Percentiles rank a stretch among this genome's conserved stretches.
phyloP scores from a whole-genome alignment of 2,797 vertebrate genomes.

The Hephaestus fuliginosus region DNA sequence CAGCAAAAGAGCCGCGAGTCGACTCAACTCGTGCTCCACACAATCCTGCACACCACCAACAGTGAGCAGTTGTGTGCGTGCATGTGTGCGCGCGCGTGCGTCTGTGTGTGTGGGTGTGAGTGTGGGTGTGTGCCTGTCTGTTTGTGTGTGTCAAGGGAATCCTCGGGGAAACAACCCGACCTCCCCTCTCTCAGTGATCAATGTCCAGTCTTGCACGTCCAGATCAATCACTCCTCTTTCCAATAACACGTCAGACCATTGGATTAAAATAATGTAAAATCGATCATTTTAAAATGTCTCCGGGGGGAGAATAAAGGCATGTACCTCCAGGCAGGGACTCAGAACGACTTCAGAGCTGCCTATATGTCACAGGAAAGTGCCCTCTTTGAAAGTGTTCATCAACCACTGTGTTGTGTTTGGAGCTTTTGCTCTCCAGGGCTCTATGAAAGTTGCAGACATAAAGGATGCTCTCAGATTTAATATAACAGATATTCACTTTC shows the following conservation, averaged over 20 bases:
- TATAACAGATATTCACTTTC: conserved; percentile 39
- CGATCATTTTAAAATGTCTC: conserved; percentile 69
- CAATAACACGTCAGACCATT: conserved; percentile 70
- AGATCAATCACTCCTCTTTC: conserved; percentile 71
- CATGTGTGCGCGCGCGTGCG: neutral
- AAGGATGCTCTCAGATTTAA: conserved; percentile 37
- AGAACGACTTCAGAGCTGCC: conserved; percentile 22
- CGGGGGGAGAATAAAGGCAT: conserved; percentile 38
- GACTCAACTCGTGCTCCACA: conserved; percentile 19
- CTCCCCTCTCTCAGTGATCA: conserved; percentile 68
- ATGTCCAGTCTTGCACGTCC: conserved; percentile 71
- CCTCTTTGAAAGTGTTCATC: conserved; percentile 31
- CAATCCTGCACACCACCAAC: neutral
- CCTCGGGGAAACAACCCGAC: conserved; percentile 49
- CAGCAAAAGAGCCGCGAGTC: conserved; percentile 30
- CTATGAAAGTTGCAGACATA: conserved; percentile 32
- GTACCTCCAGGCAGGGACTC: conserved; percentile 38
- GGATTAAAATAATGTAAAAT: conserved; percentile 80
- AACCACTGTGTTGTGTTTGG: conserved; percentile 22
- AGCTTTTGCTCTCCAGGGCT: conserved; percentile 14
- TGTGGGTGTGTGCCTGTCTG: neutral
- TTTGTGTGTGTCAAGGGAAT: conserved; percentile 18
- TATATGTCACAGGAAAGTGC: conserved; percentile 38
- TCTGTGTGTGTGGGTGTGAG: neutral
- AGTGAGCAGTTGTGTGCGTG: neutral